Base-by-base conservation (phyloP, 2,797 vertebrate genomes). In the Crax fasciolata region DNA sequence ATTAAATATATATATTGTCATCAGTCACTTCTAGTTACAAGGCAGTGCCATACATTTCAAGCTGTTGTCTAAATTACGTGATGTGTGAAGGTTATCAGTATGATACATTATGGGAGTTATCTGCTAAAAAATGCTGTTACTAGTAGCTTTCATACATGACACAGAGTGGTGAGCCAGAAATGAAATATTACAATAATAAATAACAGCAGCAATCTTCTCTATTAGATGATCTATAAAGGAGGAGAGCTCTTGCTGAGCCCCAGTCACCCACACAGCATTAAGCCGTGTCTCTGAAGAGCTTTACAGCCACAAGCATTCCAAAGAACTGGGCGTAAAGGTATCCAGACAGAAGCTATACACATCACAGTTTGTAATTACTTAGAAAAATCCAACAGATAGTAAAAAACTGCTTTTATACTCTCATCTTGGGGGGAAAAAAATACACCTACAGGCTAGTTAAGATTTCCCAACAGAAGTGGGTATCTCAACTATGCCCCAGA, bases 191-290 rank as follows among this genome's bases (percentile, higher is more conserved):
- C 48, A 58, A 43, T 38, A 58, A 81, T 46, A 90, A 93, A 85
- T 49, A 59, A 43, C 59, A 84, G 75, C 79, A 81, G n/a, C 71
- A 87, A 78, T 41, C 71, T 49, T 58, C 70, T 58, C 66, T 67
- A 82, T 81, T 59, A 94, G 77, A 75, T 39, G 62, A 88, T 48
- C 55, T 82, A n/a, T 14, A 88, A 90, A 73, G 38, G 65, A 66
- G 81, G 82, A 39, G 61, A 80, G 11, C 27, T 52, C 55, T 9
- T 38, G 38, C 6, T 57, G 28, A 43, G 41, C 65, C 30, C 85
- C 62, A 30, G 51, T 43, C 32, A 41, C 43, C 57, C 68, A 59
- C 52, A 21, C 44, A 70, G n/a, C 38, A 13, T 27, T 62, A 5
- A 90, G 18, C 49, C 48, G 2, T 21, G 18, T 13, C 9, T 14